A percentile compares a stretch with the other conserved stretches of the same genome.
Conservation (phyloP, 2,113 vertebrate species). For the Anser brachyrhynchus region DNA sequence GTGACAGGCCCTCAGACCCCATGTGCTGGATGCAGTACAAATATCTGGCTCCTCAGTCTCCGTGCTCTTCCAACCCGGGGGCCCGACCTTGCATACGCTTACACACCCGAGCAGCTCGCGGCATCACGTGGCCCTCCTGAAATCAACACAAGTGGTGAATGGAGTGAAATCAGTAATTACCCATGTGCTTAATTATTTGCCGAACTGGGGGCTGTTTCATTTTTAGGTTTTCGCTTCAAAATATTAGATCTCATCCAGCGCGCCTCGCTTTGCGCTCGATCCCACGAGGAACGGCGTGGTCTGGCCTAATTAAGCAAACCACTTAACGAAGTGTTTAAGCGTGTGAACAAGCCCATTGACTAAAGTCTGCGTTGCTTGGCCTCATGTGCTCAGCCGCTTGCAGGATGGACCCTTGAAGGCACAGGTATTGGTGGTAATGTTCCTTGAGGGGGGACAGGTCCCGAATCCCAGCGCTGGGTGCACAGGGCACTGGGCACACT, state of each 20-base stretch:
- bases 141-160: constrained; percentile 38
- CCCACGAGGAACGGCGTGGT: background rate
- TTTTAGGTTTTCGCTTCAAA: constrained; percentile 30
- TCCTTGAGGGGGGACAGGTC: accelerated
- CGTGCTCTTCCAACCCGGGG: background rate
- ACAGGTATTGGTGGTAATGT: background rate
- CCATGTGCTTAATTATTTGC: constrained; percentile 62
- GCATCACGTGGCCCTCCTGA: background rate
- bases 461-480: accelerated
- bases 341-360: background rate
- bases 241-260: constrained; percentile 1
- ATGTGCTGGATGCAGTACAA: background rate
- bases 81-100: background rate
- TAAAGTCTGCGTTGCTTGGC: accelerated
- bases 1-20: background rate
- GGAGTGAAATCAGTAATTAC: constrained; percentile 59
- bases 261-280: background rate
- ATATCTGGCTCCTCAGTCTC: background rate
- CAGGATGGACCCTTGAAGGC: background rate
- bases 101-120: background rate
- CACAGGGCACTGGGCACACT: background rate
- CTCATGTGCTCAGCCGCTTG: background rate
- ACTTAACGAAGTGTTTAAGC: constrained; percentile 4
- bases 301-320: constrained; percentile 62
- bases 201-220: constrained; percentile 38